These are phyloP conservation scores for Bombus breviceps DNA, from an alignment of 1,140 invertebrate species.

Conservation along the genomic window DNA sequence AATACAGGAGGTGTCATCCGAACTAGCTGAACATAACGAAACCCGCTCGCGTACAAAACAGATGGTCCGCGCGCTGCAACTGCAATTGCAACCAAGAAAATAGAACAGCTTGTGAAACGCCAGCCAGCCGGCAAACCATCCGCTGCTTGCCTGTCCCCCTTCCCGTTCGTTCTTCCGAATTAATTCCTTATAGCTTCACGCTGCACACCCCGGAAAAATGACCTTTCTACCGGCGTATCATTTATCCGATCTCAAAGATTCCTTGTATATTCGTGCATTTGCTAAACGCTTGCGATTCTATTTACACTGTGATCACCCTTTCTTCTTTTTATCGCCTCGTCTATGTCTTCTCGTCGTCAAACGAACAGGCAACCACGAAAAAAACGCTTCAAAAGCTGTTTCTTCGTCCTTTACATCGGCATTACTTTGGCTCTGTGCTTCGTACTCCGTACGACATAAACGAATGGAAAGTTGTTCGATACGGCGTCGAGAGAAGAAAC, in stretches of 20 bases:
- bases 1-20: slow-evolving; percentile 48
- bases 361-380: too few species aligned
- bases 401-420: too few species aligned
- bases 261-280: not conserved
- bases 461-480: too few species aligned
- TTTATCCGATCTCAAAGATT: not conserved
- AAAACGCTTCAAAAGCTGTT: too few species aligned
- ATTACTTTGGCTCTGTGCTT: too few species aligned
- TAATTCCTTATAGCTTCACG: slow-evolving; percentile 17
- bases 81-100: slow-evolving; percentile 33
- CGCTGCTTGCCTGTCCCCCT: not conserved
- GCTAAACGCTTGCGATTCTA: not conserved
- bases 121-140: not conserved
- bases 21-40: slow-evolving; percentile 38
- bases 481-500: too few species aligned
- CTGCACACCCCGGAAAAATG: not conserved
- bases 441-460: too few species aligned
- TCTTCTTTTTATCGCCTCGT: too few species aligned
- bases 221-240: not conserved
- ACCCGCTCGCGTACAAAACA: slow-evolving; percentile 43
- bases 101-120: not conserved
- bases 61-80: slow-evolving; percentile 18
- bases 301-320: too few species aligned
- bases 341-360: too few species aligned
- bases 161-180: not conserved